Evolutionary conservation across 2,113 vertebrate genomes (phyloP), one percentile per base, ranked within the genome.

Genomic region (Caranx melampygus): DNA sequence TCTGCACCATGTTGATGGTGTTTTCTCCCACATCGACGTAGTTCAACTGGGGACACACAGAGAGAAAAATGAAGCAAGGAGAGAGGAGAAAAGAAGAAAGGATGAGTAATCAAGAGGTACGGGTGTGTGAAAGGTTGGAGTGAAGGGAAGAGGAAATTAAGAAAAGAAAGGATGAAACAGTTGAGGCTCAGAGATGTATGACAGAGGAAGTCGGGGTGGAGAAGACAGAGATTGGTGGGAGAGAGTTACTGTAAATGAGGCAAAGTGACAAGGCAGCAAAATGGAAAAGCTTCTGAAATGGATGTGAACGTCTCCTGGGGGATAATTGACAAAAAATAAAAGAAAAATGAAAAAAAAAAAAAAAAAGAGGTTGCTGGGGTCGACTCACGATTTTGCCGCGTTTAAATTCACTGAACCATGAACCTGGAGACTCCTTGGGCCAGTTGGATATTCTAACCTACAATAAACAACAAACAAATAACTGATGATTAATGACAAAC

Each of bases 351-450:
- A 34, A 47, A n/a, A 72, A 51, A 75, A 75, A 75, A 51, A 75
- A 75, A 74, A 37, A 45, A 34, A 47, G 26, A 72, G 54, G 49
- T 52, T 1, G 31, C 11, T 15, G 7, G 6, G 47, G n/a, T 13
- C 52, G 54, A 97, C 97, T 95, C 95, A 99, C 98, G 78, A 99
- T 95, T 93, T 99, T 99, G 61, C 98, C 98, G 89, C 98, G 96
- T 88, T 99, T 99, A 85, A 99, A 99, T 95, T 99, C 98, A 92
- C 98, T 99, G 89, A 97, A 99, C 98, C 98, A 99, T 70, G 98
- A 97, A 85, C 98, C 97, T 34, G 98, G 97, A 63, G 94, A 91
- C 90, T 99, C 98, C 85, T 99, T 99, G 42, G 98, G 97, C 98
- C 98, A 99, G 0, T 97, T 98, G 26, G 98, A 99, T 94, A 98